Percentiles rank a stretch among this genome's conserved stretches.
phyloP scores from a whole-genome alignment of 2,888 invertebrate species.

The Eristalis arbustorum region DNA sequence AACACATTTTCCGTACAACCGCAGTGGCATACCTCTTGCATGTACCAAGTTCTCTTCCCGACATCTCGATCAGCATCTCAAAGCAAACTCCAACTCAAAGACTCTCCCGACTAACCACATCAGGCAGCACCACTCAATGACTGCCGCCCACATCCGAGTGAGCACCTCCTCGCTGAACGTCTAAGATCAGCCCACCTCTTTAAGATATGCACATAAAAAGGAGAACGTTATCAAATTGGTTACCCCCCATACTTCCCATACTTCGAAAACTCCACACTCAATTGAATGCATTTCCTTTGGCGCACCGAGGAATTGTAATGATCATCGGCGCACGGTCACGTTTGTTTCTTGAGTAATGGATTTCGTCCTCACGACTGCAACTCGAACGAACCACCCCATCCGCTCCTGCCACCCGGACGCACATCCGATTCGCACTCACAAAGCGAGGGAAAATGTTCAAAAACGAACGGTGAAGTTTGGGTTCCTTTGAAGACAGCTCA shows the following conservation, averaged over 20 bases:
- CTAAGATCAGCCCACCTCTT: background rate
- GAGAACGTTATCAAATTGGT: background rate
- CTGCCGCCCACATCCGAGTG: too few species aligned
- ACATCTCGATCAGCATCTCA: background rate
- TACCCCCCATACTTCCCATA: background rate
- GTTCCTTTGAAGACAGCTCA: constrained; percentile 42
- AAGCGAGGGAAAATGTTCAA: constrained; percentile 25
- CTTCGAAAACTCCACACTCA: background rate
- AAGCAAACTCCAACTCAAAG: background rate
- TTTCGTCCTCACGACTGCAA: background rate
- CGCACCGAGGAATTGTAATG: background rate
- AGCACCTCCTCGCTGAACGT: background rate
- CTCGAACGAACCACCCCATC: background rate
- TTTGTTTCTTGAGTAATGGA: background rate
- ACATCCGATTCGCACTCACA: constrained; percentile 14
- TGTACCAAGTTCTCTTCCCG: too few species aligned
- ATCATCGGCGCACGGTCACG: background rate
- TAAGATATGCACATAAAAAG: background rate
- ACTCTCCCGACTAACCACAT: background rate
- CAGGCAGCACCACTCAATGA: background rate
- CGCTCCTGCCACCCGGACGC: background rate
- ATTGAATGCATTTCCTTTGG: background rate
- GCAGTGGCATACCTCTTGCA: too few species aligned
- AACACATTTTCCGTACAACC: too few species aligned
- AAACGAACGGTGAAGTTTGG: constrained; percentile 39